These are phyloP conservation scores for Microctenopoma stevenorrisi DNA, from an alignment of 2,797 vertebrate species.

Conservation along the genomic window DNA sequence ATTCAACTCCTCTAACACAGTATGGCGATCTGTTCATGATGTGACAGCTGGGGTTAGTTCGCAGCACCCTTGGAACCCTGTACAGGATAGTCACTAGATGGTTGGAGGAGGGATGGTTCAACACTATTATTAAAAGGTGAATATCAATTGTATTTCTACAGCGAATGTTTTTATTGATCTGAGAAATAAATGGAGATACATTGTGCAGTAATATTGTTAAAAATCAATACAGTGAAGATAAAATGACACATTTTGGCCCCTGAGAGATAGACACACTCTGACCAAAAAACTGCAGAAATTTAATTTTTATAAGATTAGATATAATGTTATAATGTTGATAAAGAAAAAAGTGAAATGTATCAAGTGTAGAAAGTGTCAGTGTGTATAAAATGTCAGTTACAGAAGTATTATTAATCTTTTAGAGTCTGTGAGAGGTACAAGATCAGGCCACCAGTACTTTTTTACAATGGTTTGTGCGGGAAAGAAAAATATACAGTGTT, in stretches of 20 bases:
- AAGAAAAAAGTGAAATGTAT: too few relatives aligned
- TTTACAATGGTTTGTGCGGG: neutral
- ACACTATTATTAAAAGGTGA: neutral
- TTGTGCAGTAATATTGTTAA: neutral
- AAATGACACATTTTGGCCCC: neutral
- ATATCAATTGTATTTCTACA: neutral
- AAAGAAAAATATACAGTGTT: constrained; percentile 1
- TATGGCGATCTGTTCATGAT: too few relatives aligned
- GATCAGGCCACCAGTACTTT: neutral
- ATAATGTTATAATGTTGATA: neutral
- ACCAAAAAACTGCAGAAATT: neutral
- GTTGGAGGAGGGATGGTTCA: neutral
- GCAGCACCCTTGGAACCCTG: too few relatives aligned
- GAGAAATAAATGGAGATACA: neutral
- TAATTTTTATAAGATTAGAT: neutral
- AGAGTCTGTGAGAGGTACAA: neutral
- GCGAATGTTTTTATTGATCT: neutral
- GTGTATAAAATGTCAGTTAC: neutral
- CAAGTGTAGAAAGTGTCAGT: neutral
- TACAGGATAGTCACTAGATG: too few relatives aligned
- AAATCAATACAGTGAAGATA: constrained; percentile 15
- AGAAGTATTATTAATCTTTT: neutral
- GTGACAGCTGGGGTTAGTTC: too few relatives aligned
- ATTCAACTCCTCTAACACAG: too few relatives aligned
- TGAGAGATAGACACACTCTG: neutral